Evolutionary conservation across 2,113 vertebrate species (phyloP), one percentile per base, ranked within the genome.

Genomic region (Hucho hucho): DNA sequence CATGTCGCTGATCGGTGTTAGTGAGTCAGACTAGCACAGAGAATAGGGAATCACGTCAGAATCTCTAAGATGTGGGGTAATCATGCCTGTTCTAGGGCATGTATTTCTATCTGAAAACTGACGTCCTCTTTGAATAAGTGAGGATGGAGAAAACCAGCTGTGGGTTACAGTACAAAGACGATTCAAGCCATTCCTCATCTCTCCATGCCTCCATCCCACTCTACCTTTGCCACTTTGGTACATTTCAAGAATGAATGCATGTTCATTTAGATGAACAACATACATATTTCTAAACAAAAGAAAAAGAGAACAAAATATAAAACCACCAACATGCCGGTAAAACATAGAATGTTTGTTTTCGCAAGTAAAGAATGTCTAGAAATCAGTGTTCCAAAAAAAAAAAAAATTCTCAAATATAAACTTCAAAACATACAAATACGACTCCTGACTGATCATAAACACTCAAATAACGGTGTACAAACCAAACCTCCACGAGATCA

Each of bases 191-290:
- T 75, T 69, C n/a, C 70, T 69, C 64, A 49, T 68, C 74, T 79
- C 69, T 58, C 59, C 69, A 70, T 43, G 7, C n/a, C 32, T 69
- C 16, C 72, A 79, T 72, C 75, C 82, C 47, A 28, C 82, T 75
- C 80, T 43, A 75, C 78, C 73, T 86, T 79, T 76, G 79, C 72
- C 86, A 86, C 89, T 88, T 89, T 88, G 89, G 88, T 90, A 84
- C 73, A 81, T 80, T 86, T 83, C 76, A 87, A 84, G 88, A 90
- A 89, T 85, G 86, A 89, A 90, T 92, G 89, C 89, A 85, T 53
- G 49, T 53, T 53, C 49, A 53, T 90, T 87, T 85, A 87, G 77
- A 80, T 87, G 74, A 87, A 70, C 75, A 83, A 81, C 75, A 78
- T 79, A 87, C 76, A 79, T 58, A 43, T 67, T 14, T 53, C 70